Evolutionary conservation across 1,140 invertebrate species (phyloP).

Genomic region (Bicyclus anynana): DNA sequence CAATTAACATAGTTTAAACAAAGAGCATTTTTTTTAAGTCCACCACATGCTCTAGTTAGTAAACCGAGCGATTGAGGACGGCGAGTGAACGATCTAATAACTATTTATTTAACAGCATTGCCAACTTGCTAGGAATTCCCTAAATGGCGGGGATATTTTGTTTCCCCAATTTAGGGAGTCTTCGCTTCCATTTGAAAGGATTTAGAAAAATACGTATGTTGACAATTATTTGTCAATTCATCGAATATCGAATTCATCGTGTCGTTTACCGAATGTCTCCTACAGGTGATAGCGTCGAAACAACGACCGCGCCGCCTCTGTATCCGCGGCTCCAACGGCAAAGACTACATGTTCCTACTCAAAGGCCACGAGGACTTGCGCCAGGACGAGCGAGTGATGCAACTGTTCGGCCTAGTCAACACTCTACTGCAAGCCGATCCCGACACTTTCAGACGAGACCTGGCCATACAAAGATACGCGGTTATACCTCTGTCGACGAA

Average conservation of each 20-base stretch:
- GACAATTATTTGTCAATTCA: too few species aligned
- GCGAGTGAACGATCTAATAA: too few species aligned
- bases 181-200: too few species aligned
- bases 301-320: conserved; percentile 95
- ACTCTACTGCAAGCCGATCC: conserved; percentile 86
- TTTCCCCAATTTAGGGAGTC: too few species aligned
- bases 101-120: too few species aligned
- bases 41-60: too few species aligned
- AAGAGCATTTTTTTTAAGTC: too few species aligned
- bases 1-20: too few species aligned
- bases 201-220: too few species aligned
- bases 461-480: conserved; percentile 85
- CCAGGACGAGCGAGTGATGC: conserved; percentile 93
- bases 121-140: too few species aligned
- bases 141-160: too few species aligned
- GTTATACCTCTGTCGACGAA: conserved; percentile 99
- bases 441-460: conserved; percentile 84
- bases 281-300: conserved; percentile 88
- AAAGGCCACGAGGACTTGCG: conserved; percentile 96
- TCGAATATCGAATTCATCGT: not conserved
- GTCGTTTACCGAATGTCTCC: not conserved
- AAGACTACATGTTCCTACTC: conserved; percentile 97
- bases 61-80: too few species aligned
- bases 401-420: conserved; percentile 91
- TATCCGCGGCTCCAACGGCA: conserved; percentile 96